Evolutionary conservation across 2,888 invertebrate species (phyloP).

Genomic region (Tubulanus polymorphus): DNA sequence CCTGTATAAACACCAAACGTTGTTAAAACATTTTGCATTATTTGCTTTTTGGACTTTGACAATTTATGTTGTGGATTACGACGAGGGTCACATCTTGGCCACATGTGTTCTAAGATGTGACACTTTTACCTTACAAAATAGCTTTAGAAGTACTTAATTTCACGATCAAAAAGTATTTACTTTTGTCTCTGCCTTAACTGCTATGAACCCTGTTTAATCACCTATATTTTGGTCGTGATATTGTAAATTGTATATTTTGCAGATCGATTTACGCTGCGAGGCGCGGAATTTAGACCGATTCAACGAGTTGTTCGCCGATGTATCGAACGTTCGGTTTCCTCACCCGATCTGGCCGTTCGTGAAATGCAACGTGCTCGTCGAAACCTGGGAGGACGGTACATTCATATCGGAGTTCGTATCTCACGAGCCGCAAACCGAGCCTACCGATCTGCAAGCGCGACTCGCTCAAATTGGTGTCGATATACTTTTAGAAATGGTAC

Average conservation of each 20-base stretch:
- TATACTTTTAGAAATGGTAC: slow-evolving; percentile 56
- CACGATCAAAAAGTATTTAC: neutral
- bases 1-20: no score
- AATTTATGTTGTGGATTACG: no score
- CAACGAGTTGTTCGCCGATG: slow-evolving; percentile 50
- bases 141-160: no score
- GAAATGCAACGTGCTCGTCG: slow-evolving; percentile 54
- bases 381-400: slow-evolving; percentile 56
- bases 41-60: no score
- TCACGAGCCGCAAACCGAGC: slow-evolving; percentile 16
- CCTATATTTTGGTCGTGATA: neutral
- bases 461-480: slow-evolving; percentile 55
- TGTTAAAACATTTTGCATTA: no score
- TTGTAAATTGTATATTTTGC: slow-evolving; percentile 14
- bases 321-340: slow-evolving; percentile 51
- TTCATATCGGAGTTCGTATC: slow-evolving; percentile 44
- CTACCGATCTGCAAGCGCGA: slow-evolving; percentile 29
- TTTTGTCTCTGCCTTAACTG: neutral
- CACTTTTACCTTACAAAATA: no score
- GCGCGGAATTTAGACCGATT: slow-evolving; percentile 55
- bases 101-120: no score
- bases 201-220: neutral
- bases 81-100: no score
- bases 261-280: slow-evolving; percentile 56
- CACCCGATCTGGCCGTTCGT: slow-evolving; percentile 50